phyloP scores from a whole-genome alignment of 1,140 invertebrate genomes.

The Hyles vespertilio region DNA sequence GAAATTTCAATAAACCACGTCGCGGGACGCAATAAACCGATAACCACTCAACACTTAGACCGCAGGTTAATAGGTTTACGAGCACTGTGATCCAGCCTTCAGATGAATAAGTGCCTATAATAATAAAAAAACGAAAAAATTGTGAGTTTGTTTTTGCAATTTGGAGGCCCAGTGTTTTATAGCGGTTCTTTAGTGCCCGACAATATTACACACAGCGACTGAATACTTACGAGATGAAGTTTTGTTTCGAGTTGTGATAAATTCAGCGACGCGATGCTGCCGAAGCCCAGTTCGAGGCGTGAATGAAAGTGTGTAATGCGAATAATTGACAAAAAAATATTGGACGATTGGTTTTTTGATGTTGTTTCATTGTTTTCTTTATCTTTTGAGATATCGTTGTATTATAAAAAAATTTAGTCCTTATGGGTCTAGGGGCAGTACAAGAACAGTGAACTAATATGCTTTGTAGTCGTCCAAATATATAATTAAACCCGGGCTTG shows the following conservation, averaged over 20 bases:
- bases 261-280: too few relatives aligned
- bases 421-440: too few relatives aligned
- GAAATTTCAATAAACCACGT: background rate
- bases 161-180: conserved; percentile 16
- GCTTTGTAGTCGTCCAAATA: too few relatives aligned
- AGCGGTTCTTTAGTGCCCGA: conserved; percentile 12
- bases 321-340: too few relatives aligned
- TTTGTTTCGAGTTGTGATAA: background rate
- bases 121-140: conserved; percentile 19
- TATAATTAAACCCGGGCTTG: too few relatives aligned
- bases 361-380: too few relatives aligned
- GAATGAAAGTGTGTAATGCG: too few relatives aligned
- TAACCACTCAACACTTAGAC: background rate
- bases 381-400: too few relatives aligned
- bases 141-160: conserved; percentile 19
- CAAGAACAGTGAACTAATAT: too few relatives aligned
- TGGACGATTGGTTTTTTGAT: too few relatives aligned
- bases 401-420: too few relatives aligned
- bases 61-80: conserved; percentile 15
- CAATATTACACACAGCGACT: conserved; percentile 6
- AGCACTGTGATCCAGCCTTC: conserved; percentile 13
- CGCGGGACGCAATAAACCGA: background rate
- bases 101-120: conserved; percentile 23
- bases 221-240: background rate
- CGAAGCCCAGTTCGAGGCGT: too few relatives aligned